Evolutionary conservation across 2,888 invertebrate genomes (phyloP).

Genomic region (Microplitis deprimator): DNA sequence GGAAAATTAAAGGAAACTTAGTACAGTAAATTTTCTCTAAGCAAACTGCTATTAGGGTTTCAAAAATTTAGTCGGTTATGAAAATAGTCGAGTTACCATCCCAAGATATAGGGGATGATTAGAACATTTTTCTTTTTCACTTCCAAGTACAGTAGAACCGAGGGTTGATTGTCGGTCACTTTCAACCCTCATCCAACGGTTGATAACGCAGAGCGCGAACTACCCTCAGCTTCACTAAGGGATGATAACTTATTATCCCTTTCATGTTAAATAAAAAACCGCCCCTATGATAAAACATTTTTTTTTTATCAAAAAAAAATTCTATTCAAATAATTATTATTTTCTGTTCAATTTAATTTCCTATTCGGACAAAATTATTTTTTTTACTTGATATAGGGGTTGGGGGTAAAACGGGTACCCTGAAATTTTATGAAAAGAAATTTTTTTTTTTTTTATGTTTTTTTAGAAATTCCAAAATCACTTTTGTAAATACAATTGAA

Average conservation of each 20-base stretch:
- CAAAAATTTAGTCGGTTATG: constrained; percentile 20
- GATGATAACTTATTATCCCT: neutral
- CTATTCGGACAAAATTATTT: too few relatives aligned
- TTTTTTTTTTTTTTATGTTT: too few relatives aligned
- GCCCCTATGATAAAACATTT: neutral
- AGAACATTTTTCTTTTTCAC: neutral
- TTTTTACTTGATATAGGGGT: too few relatives aligned
- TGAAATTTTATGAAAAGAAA: too few relatives aligned
- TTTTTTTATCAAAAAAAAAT: neutral
- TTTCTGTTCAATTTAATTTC: too few relatives aligned
- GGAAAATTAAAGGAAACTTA: neutral
- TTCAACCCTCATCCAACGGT: constrained; percentile 58
- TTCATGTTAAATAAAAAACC: neutral
- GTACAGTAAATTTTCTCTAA: too few relatives aligned
- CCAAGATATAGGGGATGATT: constrained; percentile 28
- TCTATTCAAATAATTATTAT: neutral
- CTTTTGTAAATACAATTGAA: too few relatives aligned
- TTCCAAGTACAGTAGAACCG: neutral
- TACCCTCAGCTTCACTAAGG: neutral
- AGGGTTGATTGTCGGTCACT: constrained; percentile 10
- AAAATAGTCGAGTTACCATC: constrained; percentile 25
- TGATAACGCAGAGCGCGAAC: constrained; percentile 62
- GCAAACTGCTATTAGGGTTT: neutral
- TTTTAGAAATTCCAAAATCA: too few relatives aligned
- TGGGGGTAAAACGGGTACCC: too few relatives aligned